Conservation (phyloP, 1,140 invertebrate species). For the Elysia chlorotica region DNA sequence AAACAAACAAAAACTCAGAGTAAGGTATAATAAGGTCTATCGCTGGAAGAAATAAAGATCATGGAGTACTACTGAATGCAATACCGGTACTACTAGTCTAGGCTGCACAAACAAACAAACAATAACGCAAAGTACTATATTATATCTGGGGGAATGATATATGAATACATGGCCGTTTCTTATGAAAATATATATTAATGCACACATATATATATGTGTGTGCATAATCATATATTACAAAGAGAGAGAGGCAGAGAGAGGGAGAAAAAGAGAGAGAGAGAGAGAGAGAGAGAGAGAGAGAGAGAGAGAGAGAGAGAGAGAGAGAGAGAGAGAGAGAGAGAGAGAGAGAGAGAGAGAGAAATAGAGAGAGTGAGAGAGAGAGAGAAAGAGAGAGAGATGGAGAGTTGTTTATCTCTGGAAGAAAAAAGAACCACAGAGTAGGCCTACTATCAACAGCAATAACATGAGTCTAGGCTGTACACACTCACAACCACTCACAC, state of each 20-base stretch:
- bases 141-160: too few species aligned
- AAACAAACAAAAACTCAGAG: too few species aligned
- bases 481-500: too few species aligned
- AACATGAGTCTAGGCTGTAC: too few species aligned
- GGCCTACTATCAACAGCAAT: too few species aligned
- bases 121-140: too few species aligned
- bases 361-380: background rate
- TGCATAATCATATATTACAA: background rate
- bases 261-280: constrained; percentile 8
- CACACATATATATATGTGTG: background rate
- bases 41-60: too few species aligned
- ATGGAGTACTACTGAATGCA: too few species aligned
- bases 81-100: too few species aligned
- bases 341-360: background rate
- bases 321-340: background rate
- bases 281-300: constrained; percentile 8
- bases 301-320: background rate
- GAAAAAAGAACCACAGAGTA: constrained; percentile 3
- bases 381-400: background rate
- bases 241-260: background rate
- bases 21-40: too few species aligned
- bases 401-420: background rate
- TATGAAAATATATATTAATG: background rate
- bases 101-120: too few species aligned
- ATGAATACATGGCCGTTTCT: too few species aligned